Conservation (phyloP, 2,113 vertebrate species). For the Heterotilapia buettikoferi region DNA sequence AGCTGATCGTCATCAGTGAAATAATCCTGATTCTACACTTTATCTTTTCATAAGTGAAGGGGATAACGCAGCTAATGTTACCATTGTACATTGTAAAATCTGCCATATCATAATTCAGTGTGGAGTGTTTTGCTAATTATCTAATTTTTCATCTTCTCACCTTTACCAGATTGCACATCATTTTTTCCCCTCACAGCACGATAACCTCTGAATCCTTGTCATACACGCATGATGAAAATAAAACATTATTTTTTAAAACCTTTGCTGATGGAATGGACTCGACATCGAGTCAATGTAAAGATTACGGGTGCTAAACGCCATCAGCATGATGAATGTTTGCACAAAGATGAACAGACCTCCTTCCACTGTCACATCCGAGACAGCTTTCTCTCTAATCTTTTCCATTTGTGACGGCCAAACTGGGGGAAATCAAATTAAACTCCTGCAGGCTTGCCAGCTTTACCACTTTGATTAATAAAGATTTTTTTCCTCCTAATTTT, state of each 20-base stretch:
- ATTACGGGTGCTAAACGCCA: background rate
- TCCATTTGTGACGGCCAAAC: conserved; percentile 4
- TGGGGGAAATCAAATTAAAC: conserved; percentile 7
- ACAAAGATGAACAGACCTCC: background rate
- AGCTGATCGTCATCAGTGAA: background rate
- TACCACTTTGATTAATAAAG: conserved; percentile 32
- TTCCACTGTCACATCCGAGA: background rate
- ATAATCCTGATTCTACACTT: background rate
- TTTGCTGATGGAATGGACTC: no score
- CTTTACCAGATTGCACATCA: background rate
- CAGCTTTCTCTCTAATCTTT: conserved; percentile 24
- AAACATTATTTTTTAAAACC: background rate
- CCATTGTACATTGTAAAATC: no score
- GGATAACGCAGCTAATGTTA: background rate
- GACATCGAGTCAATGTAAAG: background rate
- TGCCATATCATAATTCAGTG: background rate
- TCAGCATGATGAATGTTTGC: background rate
- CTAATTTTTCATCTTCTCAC: background rate
- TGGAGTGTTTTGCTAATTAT: background rate
- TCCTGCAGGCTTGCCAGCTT: conserved; percentile 9
- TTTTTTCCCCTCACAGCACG: background rate
- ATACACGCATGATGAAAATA: no score
- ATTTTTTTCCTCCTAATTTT: conserved; percentile 10
- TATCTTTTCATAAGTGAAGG: background rate
- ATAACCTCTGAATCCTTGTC: background rate